phyloP scores from a whole-genome alignment of 1,140 invertebrate genomes.

The Zaprionus taronus region DNA sequence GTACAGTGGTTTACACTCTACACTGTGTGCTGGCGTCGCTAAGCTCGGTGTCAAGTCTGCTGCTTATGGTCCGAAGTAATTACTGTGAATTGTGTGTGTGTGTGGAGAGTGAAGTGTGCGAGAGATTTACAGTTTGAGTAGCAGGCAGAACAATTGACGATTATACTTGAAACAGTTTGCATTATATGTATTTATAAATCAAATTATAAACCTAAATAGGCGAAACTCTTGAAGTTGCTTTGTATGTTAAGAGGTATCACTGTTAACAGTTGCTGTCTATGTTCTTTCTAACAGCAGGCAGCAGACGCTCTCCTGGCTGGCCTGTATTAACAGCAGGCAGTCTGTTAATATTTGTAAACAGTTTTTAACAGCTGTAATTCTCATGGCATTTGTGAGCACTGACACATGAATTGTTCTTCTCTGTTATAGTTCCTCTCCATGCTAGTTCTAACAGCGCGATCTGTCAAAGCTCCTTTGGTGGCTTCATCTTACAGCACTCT shows the following conservation, averaged over 20 bases:
- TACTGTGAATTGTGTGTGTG: not conserved
- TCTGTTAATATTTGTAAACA: not conserved
- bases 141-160: slow-evolving; percentile 2
- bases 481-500: no score
- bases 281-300: not conserved
- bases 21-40: not conserved
- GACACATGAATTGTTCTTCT: not conserved
- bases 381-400: not conserved
- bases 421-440: not conserved
- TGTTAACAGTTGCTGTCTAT: not conserved
- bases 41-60: slow-evolving; percentile 6
- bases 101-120: not conserved
- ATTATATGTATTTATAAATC: not conserved
- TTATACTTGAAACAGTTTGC: not conserved
- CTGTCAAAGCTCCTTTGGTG: no score
- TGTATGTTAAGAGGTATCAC: not conserved
- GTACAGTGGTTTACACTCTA: not conserved
- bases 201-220: not conserved
- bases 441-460: not conserved
- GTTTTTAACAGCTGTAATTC: not conserved
- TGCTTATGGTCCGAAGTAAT: slow-evolving; percentile 7
- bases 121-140: slow-evolving; percentile 8
- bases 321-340: no score
- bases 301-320: not conserved
- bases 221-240: not conserved